phyloP scores from a whole-genome alignment of 2,797 vertebrate species.

The Urocyon cinereoargenteus region DNA sequence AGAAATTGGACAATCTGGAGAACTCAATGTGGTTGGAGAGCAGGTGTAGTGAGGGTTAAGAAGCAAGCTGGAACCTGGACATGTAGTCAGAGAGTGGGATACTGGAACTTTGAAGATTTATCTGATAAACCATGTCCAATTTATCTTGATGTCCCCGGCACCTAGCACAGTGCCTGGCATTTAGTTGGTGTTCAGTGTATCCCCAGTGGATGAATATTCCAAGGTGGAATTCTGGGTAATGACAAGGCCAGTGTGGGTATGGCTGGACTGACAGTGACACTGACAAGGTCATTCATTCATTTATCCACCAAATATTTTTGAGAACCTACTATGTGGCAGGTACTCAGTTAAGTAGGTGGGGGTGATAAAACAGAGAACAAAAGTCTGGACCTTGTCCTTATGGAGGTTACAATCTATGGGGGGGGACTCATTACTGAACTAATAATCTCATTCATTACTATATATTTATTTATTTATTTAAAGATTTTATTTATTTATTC shows the following conservation, averaged over 20 bases:
- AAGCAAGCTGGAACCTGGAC: background rate
- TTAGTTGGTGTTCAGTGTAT: background rate
- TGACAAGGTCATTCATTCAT: background rate
- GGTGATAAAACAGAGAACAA: background rate
- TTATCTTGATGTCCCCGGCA: background rate
- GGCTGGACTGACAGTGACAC: background rate
- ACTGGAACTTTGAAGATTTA: slow-evolving; percentile 4
- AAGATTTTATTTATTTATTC: too few relatives aligned
- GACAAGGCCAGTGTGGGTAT: background rate
- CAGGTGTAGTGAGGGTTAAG: background rate
- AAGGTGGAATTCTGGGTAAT: background rate
- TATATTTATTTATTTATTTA: too few relatives aligned
- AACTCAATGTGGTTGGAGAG: background rate
- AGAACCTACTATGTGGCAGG: background rate
- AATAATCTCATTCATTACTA: background rate
- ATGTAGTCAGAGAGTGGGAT: background rate
- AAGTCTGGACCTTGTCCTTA: background rate
- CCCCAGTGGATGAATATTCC: background rate
- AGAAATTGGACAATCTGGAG: background rate
- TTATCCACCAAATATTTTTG: background rate
- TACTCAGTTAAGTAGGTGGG: background rate
- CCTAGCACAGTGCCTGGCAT: background rate
- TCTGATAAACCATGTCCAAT: background rate
- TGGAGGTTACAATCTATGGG: background rate
- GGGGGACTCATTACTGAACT: background rate